These are phyloP conservation scores for Macrobrachium nipponense DNA, from an alignment of 1,140 invertebrate genomes.

Conservation along the genomic window DNA sequence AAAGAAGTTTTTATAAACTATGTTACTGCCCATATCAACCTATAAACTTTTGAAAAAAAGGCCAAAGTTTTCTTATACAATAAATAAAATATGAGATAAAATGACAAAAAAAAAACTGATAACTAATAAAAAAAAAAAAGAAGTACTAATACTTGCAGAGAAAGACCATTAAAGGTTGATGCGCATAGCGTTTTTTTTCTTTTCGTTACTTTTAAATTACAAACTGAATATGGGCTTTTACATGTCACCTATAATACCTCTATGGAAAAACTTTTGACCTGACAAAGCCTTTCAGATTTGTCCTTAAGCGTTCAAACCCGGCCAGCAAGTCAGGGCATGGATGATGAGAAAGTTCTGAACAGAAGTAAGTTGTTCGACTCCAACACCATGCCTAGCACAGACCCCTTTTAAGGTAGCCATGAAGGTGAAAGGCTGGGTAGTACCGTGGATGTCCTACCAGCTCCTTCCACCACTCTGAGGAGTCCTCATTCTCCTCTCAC, in stretches of 20 bases:
- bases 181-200: constrained; percentile 32
- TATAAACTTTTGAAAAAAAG: constrained; percentile 1
- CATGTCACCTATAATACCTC: constrained; percentile 51
- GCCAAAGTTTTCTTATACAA: constrained; percentile 10
- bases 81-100: constrained; percentile 20
- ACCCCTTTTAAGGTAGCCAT: constrained; percentile 44
- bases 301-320: constrained; percentile 40
- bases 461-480: constrained; percentile 9
- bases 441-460: constrained; percentile 32
- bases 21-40: constrained; percentile 44
- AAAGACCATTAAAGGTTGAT: constrained; percentile 29
- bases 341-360: constrained; percentile 24
- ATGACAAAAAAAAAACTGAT: constrained; percentile 13
- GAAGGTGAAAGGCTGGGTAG: constrained; percentile 34
- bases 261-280: constrained; percentile 51
- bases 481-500: constrained; percentile 12
- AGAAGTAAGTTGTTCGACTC: constrained; percentile 34
- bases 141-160: background rate
- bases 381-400: constrained; percentile 46
- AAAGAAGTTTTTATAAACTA: background rate
- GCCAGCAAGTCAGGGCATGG: constrained; percentile 37
- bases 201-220: constrained; percentile 25
- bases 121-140: background rate
- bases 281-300: constrained; percentile 49
- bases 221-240: constrained; percentile 52